A percentile compares a stretch with the other conserved stretches of the same genome.
Evolutionary conservation across 2,888 invertebrate species (phyloP).

Genomic region (Zygothrica quintamaculata): DNA sequence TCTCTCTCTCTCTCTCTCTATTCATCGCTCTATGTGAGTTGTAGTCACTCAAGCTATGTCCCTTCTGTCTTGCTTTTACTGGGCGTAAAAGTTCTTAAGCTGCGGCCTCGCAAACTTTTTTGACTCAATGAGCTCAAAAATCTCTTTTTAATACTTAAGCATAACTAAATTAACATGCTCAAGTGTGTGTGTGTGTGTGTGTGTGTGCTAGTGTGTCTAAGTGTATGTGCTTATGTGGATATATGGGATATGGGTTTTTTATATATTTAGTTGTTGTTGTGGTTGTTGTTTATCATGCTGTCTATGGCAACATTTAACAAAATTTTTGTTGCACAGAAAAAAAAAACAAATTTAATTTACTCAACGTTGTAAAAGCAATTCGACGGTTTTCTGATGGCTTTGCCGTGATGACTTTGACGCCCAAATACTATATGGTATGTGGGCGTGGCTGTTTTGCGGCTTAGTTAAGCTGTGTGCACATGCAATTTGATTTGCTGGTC

Average conservation of each 20-base stretch:
- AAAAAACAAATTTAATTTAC: slow-evolving; percentile 65
- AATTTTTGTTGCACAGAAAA: slow-evolving; percentile 42
- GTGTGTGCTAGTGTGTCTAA: slow-evolving; percentile 2
- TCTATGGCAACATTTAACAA: slow-evolving; percentile 39
- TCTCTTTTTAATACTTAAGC: slow-evolving; percentile 80
- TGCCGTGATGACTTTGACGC: slow-evolving; percentile 24
- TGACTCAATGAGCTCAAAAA: slow-evolving; percentile 78
- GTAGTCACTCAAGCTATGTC: neutral
- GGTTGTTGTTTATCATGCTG: too few relatives aligned
- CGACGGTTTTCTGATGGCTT: slow-evolving; percentile 45
- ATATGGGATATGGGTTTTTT: neutral
- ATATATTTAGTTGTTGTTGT: too few relatives aligned
- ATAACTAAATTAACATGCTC: slow-evolving; percentile 75
- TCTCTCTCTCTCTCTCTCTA: neutral
- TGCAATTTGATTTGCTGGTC: slow-evolving; percentile 55
- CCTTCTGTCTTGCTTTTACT: slow-evolving; percentile 14
- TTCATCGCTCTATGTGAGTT: neutral
- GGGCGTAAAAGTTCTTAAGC: slow-evolving; percentile 57
- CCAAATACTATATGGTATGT: slow-evolving; percentile 5
- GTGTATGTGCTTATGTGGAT: slow-evolving; percentile 8
- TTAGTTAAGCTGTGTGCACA: slow-evolving; percentile 54
- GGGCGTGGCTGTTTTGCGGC: slow-evolving; percentile 44
- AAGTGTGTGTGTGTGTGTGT: slow-evolving; percentile 28
- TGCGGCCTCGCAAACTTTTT: slow-evolving; percentile 66
- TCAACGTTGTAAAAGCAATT: slow-evolving; percentile 53